Percentiles rank a stretch among this genome's conserved stretches.
phyloP scores from a whole-genome alignment of 2,888 invertebrate species.

The Zelleria hepariella region DNA sequence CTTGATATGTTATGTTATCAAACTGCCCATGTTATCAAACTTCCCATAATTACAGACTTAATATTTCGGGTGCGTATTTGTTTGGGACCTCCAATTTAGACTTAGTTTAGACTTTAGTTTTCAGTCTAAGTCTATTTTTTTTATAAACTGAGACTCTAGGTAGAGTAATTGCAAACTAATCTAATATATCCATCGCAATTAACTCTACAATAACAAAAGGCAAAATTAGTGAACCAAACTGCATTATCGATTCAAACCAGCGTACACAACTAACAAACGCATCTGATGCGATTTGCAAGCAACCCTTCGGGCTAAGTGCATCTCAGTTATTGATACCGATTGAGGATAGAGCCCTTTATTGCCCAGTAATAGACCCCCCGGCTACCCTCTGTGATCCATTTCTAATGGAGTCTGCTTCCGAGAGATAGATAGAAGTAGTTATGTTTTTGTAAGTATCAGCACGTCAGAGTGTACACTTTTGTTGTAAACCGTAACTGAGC shows the following conservation, averaged over 20 bases:
- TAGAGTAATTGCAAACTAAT: no score
- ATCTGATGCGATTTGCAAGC: slow-evolving; percentile 5
- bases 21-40: no score
- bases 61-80: no score
- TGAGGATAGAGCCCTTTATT: slow-evolving; percentile 12
- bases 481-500: no score
- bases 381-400: slow-evolving; percentile 2
- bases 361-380: slow-evolving; percentile 15
- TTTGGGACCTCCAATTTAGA: no score
- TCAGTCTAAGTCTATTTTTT: no score
- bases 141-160: no score
- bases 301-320: slow-evolving; percentile 3
- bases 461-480: no score
- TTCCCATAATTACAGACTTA: no score
- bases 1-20: no score
- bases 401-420: background rate
- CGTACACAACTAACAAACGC: background rate
- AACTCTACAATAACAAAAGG: slow-evolving; percentile 22
- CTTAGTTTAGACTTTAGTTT: no score
- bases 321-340: slow-evolving; percentile 10
- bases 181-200: no score
- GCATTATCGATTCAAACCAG: background rate
- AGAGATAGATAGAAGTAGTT: background rate
- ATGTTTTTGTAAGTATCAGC: background rate
- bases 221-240: slow-evolving; percentile 8